Evolutionary conservation across 2,113 vertebrate genomes (phyloP).

Genomic region (Atractosteus spatula): DNA sequence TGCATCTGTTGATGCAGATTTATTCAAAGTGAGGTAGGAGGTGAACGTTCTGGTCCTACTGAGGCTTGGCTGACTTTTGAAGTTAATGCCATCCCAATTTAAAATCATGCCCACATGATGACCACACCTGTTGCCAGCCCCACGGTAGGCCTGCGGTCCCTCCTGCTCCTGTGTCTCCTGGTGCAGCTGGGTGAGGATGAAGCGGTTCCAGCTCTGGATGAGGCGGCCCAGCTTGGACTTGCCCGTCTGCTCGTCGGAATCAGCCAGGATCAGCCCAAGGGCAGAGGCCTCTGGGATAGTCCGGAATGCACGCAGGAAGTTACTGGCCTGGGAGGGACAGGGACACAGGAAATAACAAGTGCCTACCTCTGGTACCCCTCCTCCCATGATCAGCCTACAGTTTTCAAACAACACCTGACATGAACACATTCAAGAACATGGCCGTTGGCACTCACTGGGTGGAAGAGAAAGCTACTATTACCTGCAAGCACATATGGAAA

Average conservation of each 20-base stretch:
- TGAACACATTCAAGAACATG: no score
- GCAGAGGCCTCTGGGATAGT: slow-evolving; percentile 95
- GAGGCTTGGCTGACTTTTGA: background rate
- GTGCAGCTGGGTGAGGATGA: slow-evolving; percentile 95
- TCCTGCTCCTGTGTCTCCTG: slow-evolving; percentile 97
- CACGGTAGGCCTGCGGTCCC: slow-evolving; percentile 89
- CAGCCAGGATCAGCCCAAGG: slow-evolving; percentile 89
- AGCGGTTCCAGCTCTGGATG: slow-evolving; percentile 97
- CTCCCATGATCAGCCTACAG: no score
- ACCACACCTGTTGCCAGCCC: slow-evolving; percentile 79
- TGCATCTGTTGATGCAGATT: no score
- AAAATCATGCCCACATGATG: no score
- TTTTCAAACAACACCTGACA: no score
- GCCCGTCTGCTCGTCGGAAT: slow-evolving; percentile 93
- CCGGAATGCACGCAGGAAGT: slow-evolving; percentile 93
- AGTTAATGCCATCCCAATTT: no score
- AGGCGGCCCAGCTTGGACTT: slow-evolving; percentile 87
- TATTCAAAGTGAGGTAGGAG: background rate
- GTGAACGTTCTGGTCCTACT: background rate
- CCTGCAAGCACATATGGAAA: no score
- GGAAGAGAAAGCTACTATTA: no score
- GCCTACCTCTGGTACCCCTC: no score
- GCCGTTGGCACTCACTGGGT: no score
- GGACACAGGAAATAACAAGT: no score
- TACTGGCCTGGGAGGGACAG: slow-evolving; percentile 78